Evolutionary conservation across 2,797 vertebrate species (phyloP).

Genomic region (Notolabrus celidotus): DNA sequence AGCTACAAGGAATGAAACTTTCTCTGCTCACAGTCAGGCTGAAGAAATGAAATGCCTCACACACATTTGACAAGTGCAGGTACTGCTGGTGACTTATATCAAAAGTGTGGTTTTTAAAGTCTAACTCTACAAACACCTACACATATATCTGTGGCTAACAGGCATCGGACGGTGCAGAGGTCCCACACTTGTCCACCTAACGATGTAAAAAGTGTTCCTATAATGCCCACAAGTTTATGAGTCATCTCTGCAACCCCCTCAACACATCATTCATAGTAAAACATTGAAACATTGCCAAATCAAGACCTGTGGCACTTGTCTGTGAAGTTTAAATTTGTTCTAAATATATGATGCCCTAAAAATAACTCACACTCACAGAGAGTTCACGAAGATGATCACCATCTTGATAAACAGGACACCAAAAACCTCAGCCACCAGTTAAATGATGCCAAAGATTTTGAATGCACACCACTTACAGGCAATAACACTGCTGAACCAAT

Average conservation of each 20-base stretch:
- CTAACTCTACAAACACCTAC: not conserved
- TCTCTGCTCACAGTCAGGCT: not conserved
- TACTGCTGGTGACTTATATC: not conserved
- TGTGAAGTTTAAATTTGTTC: not conserved
- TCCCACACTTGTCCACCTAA: constrained; percentile 1
- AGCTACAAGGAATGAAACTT: not conserved
- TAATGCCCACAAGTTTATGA: constrained; percentile 18
- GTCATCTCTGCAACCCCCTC: constrained; percentile 19
- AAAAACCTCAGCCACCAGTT: not conserved
- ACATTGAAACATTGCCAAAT: not conserved
- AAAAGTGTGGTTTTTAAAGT: not conserved
- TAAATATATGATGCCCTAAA: not conserved
- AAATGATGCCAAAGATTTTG: not conserved
- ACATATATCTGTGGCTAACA: not conserved
- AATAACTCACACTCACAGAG: not conserved
- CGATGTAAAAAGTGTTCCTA: not conserved
- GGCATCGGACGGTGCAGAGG: not conserved
- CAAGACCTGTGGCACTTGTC: not conserved
- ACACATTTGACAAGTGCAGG: not conserved
- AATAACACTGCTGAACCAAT: not conserved
- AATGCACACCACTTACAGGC: no score
- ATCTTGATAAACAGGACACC: not conserved
- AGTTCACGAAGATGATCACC: not conserved
- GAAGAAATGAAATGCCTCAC: not conserved
- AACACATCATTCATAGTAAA: not conserved